Percentiles rank a stretch among this genome's conserved stretches.
Evolutionary conservation across 2,888 invertebrate genomes (phyloP).

Genomic region (Gisinianus flammeolus): DNA sequence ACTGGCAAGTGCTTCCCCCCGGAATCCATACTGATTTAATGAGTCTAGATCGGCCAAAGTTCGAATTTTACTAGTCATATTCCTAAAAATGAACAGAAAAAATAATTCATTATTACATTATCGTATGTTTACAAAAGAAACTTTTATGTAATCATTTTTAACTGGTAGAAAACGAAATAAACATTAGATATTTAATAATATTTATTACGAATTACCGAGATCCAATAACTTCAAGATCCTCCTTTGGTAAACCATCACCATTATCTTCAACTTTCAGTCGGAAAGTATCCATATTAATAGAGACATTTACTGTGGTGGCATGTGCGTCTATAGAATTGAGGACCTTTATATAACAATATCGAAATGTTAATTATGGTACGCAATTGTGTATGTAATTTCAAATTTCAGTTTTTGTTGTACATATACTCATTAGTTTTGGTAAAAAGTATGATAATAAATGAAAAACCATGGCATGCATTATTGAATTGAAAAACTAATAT

Average conservation of each 20-base stretch:
- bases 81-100: slow-evolving; percentile 60
- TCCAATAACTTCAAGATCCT: slow-evolving; percentile 68
- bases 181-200: no score
- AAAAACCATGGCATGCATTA: slow-evolving; percentile 1
- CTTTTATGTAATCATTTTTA: no score
- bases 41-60: slow-evolving; percentile 64
- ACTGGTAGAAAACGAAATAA: no score
- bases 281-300: slow-evolving; percentile 69
- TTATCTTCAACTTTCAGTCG: slow-evolving; percentile 79
- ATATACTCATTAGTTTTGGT: background rate
- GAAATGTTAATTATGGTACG: background rate
- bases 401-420: background rate
- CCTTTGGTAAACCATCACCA: slow-evolving; percentile 70
- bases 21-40: slow-evolving; percentile 70
- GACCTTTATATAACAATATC: slow-evolving; percentile 63
- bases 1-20: slow-evolving; percentile 73
- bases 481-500: no score
- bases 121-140: no score
- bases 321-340: slow-evolving; percentile 75
- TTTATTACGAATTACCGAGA: slow-evolving; percentile 64
- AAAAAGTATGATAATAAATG: background rate
- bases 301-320: slow-evolving; percentile 73
- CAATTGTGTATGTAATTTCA: background rate
- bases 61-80: slow-evolving; percentile 71
- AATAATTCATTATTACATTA: no score